A percentile compares a stretch with the other conserved stretches of the same genome.
These are phyloP conservation scores for Mormyrus lacerda DNA, from an alignment of 2,113 vertebrate genomes.

Conservation along the genomic window DNA sequence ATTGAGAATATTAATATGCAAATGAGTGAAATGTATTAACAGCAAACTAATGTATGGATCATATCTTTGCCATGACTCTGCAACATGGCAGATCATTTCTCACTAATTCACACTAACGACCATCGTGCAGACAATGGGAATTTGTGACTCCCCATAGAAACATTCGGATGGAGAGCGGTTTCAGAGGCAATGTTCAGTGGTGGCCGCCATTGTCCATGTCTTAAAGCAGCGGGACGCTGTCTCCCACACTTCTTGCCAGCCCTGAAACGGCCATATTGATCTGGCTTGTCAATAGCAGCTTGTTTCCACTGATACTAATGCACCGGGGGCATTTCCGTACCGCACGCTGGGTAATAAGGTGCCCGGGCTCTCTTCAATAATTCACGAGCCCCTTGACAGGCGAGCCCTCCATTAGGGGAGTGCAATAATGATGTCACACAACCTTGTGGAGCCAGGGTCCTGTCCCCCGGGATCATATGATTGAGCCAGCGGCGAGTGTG, in stretches of 20 bases:
- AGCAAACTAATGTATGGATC: background rate
- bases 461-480: conserved; percentile 40
- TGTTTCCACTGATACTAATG: conserved; percentile 61
- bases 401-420: conserved; percentile 53
- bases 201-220: conserved; percentile 21
- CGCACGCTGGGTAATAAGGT: conserved; percentile 56
- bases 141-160: background rate
- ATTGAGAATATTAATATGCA: background rate
- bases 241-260: conserved; percentile 15
- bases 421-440: conserved; percentile 56
- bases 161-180: background rate
- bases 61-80: background rate
- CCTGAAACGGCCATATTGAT: conserved; percentile 56
- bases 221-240: conserved; percentile 13
- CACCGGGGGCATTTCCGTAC: conserved; percentile 52
- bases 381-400: conserved; percentile 53
- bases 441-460: conserved; percentile 49
- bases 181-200: conserved; percentile 8
- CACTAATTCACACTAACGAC: background rate
- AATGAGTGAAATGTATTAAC: background rate
- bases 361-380: conserved; percentile 62
- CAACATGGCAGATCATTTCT: background rate
- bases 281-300: conserved; percentile 50
- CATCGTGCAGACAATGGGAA: background rate
- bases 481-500: conserved; percentile 36